These are phyloP conservation scores for Alsophila aescularia DNA, from an alignment of 2,888 invertebrate species.

Conservation along the genomic window DNA sequence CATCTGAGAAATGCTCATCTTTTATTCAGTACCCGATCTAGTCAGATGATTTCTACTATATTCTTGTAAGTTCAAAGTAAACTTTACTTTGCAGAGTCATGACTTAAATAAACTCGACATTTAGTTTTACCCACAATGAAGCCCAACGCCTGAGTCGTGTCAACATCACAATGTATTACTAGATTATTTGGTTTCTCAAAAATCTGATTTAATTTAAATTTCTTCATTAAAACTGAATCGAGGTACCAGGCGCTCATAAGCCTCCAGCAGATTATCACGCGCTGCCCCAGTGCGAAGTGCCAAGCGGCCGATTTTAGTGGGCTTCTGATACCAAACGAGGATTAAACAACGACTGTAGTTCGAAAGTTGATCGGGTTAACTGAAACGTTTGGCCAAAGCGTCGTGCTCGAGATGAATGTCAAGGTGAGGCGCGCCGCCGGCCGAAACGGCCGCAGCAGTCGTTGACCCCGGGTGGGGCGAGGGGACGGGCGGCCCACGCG, in stretches of 20 bases:
- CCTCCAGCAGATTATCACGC: conserved; percentile 43
- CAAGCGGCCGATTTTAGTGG: conserved; percentile 50
- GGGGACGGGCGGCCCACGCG: conserved; percentile 78
- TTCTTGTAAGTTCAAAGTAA: neutral
- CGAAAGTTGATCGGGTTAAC: conserved; percentile 69
- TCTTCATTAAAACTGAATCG: conserved; percentile 46
- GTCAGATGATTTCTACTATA: conserved; percentile 3
- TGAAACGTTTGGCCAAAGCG: conserved; percentile 77
- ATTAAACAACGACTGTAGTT: conserved; percentile 51
- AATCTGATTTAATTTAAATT: conserved; percentile 45
- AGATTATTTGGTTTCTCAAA: conserved; percentile 7
- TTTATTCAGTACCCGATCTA: conserved; percentile 21
- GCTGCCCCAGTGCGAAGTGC: conserved; percentile 40
- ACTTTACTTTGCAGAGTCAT: neutral
- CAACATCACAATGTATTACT: no score
- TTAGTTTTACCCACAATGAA: neutral
- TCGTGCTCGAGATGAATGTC: conserved; percentile 82
- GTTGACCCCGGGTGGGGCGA: conserved; percentile 69
- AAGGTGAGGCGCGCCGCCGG: conserved; percentile 82
- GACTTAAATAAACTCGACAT: neutral
- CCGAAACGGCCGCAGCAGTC: conserved; percentile 81
- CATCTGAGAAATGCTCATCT: conserved; percentile 19
- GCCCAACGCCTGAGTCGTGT: no score
- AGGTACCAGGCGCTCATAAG: conserved; percentile 55
- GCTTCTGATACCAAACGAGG: conserved; percentile 41